Percentiles rank a stretch among this genome's conserved stretches.
Evolutionary conservation across 2,888 invertebrate genomes (phyloP).

Genomic region (Caenorhabditis virilis): DNA sequence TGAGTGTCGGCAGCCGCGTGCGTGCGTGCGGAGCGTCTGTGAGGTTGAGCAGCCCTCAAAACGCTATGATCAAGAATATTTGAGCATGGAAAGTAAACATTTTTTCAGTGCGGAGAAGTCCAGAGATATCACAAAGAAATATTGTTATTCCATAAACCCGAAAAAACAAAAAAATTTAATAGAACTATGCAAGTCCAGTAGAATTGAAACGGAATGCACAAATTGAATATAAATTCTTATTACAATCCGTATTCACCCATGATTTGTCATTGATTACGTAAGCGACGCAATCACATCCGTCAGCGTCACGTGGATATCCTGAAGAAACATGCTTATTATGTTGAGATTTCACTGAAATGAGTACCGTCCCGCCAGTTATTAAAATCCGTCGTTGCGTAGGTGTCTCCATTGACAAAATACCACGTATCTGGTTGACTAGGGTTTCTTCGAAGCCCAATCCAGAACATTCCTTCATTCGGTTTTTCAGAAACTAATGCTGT

Average conservation of each 20-base stretch:
- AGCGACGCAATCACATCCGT: conserved; percentile 35
- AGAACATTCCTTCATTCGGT: conserved; percentile 20
- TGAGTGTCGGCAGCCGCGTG: too few species aligned
- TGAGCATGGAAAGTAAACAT: too few species aligned
- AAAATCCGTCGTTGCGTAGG: background rate
- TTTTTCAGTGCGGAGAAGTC: too few species aligned
- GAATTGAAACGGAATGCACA: conserved; percentile 22
- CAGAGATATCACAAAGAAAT: too few species aligned
- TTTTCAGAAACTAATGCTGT: background rate
- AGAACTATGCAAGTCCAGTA: too few species aligned
- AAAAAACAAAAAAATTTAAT: too few species aligned
- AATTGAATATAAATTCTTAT: conserved; percentile 18
- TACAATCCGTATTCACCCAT: conserved; percentile 37
- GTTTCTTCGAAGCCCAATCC: conserved; percentile 21
- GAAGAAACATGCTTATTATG: background rate
- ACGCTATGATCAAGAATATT: too few species aligned
- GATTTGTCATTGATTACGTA: conserved; percentile 15
- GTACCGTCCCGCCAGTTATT: conserved; percentile 3
- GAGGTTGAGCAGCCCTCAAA: too few species aligned
- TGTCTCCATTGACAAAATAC: conserved; percentile 29
- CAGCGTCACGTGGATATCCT: conserved; percentile 27
- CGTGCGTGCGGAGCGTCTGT: too few species aligned
- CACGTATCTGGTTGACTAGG: conserved; percentile 12
- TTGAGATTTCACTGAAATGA: background rate
- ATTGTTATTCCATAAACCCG: too few species aligned